Conservation (phyloP, 2,113 vertebrate species). For the Stegastes partitus region DNA sequence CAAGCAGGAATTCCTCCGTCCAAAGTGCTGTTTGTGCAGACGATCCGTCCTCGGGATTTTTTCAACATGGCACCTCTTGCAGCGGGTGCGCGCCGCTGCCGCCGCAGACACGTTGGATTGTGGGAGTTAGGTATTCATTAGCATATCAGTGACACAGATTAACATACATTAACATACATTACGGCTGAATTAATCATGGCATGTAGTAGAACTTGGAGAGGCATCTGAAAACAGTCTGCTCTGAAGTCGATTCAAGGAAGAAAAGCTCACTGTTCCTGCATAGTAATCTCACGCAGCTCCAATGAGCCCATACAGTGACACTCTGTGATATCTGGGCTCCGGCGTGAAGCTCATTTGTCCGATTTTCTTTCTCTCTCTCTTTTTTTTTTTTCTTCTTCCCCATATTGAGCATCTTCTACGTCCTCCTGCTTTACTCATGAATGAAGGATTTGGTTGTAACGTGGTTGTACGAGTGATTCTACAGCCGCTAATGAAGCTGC, state of each 20-base stretch:
- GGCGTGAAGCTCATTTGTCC: slow-evolving; percentile 24
- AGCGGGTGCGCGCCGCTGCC: slow-evolving; percentile 51
- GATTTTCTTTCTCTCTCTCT: slow-evolving; percentile 3
- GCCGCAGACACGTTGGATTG: slow-evolving; percentile 71
- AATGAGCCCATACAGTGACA: slow-evolving; percentile 39
- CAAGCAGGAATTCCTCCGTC: slow-evolving; percentile 4
- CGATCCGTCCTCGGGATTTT: slow-evolving; percentile 57
- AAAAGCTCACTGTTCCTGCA: slow-evolving; percentile 49
- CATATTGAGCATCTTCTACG: slow-evolving; percentile 36
- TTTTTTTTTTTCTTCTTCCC: slow-evolving; percentile 3
- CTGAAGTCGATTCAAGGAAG: slow-evolving; percentile 72
- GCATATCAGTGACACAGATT: slow-evolving; percentile 86
- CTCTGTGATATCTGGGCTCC: slow-evolving; percentile 48
- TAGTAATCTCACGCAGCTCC: slow-evolving; percentile 54
- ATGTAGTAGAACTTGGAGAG: slow-evolving; percentile 77
- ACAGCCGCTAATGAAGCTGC: slow-evolving; percentile 17
- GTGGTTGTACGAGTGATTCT: not conserved
- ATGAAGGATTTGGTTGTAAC: slow-evolving; percentile 30
- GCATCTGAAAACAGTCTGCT: slow-evolving; percentile 77
- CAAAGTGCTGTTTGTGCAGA: slow-evolving; percentile 40
- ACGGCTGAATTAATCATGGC: slow-evolving; percentile 77
- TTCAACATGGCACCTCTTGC: slow-evolving; percentile 65
- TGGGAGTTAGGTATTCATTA: slow-evolving; percentile 82
- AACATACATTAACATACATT: slow-evolving; percentile 87
- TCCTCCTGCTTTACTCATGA: slow-evolving; percentile 47